Evolutionary conservation across 2,888 invertebrate species (phyloP), one percentile per base, ranked within the genome.

Genomic region (Diarsia brunnea): DNA sequence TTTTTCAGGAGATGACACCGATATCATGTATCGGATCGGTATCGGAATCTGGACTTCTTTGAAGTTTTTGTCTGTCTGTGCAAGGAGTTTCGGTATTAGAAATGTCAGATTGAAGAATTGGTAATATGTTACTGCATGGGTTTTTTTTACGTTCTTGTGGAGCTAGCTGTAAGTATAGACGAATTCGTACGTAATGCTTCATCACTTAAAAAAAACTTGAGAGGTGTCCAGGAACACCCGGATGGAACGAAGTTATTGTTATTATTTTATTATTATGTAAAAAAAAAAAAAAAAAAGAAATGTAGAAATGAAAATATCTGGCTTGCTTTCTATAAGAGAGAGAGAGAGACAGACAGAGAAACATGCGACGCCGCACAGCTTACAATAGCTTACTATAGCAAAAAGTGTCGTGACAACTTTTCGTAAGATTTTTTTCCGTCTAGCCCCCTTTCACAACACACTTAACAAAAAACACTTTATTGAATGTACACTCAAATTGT

Each of bases 1-100:
- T 88, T 88, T 86, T 83, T 84, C 68, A 69, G 53, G 58, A 73
- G 73, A 75, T 76, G 69, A 76, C 68, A 74, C 16, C 60, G 67
- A 70, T 81, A 79, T 71, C 74, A 55, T 81, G 76, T 82, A 84
- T 82, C 67, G 72, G 38, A 66, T 49, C 31, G 68, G 14, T 55
- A 63, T 60, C 21, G 65, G 27, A 55, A 60, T 68, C 65, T 21
- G 53, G 10, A 51, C 38, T 71, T 65, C 38, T 71, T 65, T 49
- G n/a, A 63, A 58, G 67, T 82, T 79, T 61, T 79, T 75, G 65
- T 51, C 19, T 19, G 53, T 45, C 60, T 53, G 38, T 49, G 53
- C n/a, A 47, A 4, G 19, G n/a, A 3, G 14, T 80, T 14, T 27
- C 4, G 24, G 63, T 45, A 53, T 47, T 8, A 21, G 60, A n/a